Evolutionary conservation across 2,113 vertebrate genomes (phyloP), one percentile per base, ranked within the genome.

Genomic region (Cervus canadensis): DNA sequence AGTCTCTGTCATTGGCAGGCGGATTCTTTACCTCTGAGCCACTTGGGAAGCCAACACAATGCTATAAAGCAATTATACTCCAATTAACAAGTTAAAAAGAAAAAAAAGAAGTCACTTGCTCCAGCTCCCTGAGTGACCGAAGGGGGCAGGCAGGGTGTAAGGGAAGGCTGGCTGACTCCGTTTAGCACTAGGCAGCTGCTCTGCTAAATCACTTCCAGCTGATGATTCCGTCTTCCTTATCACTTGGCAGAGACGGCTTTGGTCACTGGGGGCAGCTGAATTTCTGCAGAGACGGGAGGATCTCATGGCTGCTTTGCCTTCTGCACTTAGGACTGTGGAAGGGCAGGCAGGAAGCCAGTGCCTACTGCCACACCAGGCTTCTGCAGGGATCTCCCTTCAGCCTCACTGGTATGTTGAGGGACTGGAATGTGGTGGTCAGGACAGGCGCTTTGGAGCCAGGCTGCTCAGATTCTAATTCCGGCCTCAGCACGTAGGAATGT

Each of bases 381-480:
- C 54, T 12, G 4, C 2, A 2, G 3, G 28, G 7, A 1, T 45
- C 26, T 89, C 78, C 19, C 19, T 13, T 33, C 10, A 83, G 14
- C 2, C 3, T 3, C 0, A 0, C 43, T 36, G 57, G 33, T 10
- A 19, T 43, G 13, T 6, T 19, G 23, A 76, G 52, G 25, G 59
- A 5, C 36, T 82, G 11, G 94, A 60, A 45, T 8, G 1, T 2
- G 9, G 45, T 36, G 26, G 19, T 56, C 5, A n/a, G 40, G 33
- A 19, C 30, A 6, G 2, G 52, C 10, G 23, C 62, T 43, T 36
- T 23, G 90, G 60, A 36, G 40, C 59, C 52, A 87, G 19, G 1
- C 7, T 28, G 19, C 33, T 67, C 21, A 15, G n/a, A 19, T 79
- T 11, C 67, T 50, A 60, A 30, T 50, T 81, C 74, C 8, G 71